These are phyloP conservation scores for Lacerta agilis DNA, from an alignment of 2,797 vertebrate genomes.

Conservation along the genomic window DNA sequence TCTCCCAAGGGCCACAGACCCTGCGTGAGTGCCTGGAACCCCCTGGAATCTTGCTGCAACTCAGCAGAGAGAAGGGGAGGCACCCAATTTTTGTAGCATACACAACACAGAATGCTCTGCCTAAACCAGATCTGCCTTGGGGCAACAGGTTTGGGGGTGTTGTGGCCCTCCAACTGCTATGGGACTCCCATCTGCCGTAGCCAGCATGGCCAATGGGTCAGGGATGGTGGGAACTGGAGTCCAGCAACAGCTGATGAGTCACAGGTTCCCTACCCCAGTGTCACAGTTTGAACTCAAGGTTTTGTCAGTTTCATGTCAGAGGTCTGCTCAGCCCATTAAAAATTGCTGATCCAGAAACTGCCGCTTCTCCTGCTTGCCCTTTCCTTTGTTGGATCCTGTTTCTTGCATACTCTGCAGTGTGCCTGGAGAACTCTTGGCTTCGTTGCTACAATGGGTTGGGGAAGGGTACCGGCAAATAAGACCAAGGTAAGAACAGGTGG, in stretches of 20 bases:
- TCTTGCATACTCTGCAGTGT: not conserved
- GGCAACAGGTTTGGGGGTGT: not conserved
- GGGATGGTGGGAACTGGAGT: too few relatives aligned
- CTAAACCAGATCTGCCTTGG: not conserved
- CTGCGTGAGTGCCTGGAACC: too few relatives aligned
- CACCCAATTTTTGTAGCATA: too few relatives aligned
- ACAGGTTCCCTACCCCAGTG: too few relatives aligned
- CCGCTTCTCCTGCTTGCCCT: too few relatives aligned
- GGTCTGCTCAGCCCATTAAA: not conserved
- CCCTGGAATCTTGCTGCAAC: too few relatives aligned
- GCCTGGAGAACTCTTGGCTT: not conserved
- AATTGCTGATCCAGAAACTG: not conserved
- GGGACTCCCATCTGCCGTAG: too few relatives aligned
- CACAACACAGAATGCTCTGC: not conserved
- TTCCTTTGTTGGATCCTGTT: not conserved
- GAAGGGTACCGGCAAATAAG: not conserved
- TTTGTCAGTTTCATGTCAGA: not conserved
- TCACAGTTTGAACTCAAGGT: not conserved
- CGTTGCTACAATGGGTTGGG: not conserved
- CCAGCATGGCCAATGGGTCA: too few relatives aligned
- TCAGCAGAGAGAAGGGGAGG: too few relatives aligned
- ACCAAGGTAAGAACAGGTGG: not conserved
- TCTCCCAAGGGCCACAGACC: too few relatives aligned
- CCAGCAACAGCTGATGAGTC: too few relatives aligned
- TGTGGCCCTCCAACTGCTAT: too few relatives aligned